phyloP scores from a whole-genome alignment of 2,113 vertebrate genomes.

The Menura novaehollandiae region DNA sequence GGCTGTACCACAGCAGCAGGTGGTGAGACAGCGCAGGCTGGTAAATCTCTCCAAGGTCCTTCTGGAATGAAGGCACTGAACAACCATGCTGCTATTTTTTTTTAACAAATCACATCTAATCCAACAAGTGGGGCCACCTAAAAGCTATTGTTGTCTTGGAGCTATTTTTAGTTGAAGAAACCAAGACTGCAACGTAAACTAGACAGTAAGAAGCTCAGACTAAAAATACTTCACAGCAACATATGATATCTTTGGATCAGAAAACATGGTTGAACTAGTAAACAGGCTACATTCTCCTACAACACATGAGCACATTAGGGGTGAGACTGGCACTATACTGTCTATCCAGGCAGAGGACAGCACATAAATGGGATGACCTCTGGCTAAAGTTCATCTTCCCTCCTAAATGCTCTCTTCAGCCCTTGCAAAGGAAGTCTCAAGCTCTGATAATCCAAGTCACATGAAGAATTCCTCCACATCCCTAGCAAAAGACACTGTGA shows the following conservation, averaged over 20 bases:
- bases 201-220: neutral
- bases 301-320: neutral
- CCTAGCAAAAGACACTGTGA: neutral
- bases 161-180: conserved; percentile 25
- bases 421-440: neutral
- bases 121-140: neutral
- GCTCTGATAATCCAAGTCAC: neutral
- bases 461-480: neutral
- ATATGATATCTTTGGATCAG: neutral
- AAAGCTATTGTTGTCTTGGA: neutral
- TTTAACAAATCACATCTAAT: neutral
- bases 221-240: conserved; percentile 43
- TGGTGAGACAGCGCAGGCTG: neutral
- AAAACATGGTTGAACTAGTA: neutral
- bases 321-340: neutral
- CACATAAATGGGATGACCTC: neutral
- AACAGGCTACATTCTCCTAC: neutral
- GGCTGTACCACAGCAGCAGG: neutral
- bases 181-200: neutral
- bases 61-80: neutral
- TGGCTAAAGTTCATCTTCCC: neutral
- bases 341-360: neutral
- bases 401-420: neutral
- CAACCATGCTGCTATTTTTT: neutral
- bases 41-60: neutral